phyloP scores from a whole-genome alignment of 2,888 invertebrate genomes.

The Eristalinus sepulchralis region DNA sequence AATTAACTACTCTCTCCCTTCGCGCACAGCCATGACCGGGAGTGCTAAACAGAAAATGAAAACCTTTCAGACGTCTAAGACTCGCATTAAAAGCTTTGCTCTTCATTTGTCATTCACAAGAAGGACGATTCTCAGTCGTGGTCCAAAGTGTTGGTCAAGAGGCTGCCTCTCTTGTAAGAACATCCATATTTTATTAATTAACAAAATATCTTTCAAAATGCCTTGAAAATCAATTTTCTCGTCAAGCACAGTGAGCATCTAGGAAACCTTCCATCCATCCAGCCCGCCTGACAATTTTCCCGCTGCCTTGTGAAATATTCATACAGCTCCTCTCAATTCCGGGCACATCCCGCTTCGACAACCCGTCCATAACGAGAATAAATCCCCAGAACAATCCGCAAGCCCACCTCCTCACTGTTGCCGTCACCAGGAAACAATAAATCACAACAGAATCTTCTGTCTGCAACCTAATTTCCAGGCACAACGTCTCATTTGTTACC shows the following conservation, averaged over 20 bases:
- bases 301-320: neutral
- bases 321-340: neutral
- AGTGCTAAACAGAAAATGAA: neutral
- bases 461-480: constrained; percentile 20
- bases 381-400: neutral
- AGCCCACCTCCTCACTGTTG: neutral
- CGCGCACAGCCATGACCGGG: neutral
- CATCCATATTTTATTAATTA: neutral
- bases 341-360: constrained; percentile 7
- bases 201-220: neutral
- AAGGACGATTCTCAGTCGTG: neutral
- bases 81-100: neutral
- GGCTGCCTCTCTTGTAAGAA: neutral
- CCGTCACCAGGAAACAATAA: constrained; percentile 16
- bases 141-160: neutral
- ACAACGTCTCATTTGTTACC: constrained; percentile 1
- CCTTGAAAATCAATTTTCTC: neutral
- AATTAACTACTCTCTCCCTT: neutral
- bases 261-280: neutral
- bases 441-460: constrained; percentile 32
- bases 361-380: constrained; percentile 14
- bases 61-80: neutral
- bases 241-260: neutral
- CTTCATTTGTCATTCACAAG: neutral
- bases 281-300: neutral